A percentile compares a stretch with the other conserved stretches of the same genome.
Conservation (phyloP, 64 coral and sea anemone species). For the Acropora yongei region DNA sequence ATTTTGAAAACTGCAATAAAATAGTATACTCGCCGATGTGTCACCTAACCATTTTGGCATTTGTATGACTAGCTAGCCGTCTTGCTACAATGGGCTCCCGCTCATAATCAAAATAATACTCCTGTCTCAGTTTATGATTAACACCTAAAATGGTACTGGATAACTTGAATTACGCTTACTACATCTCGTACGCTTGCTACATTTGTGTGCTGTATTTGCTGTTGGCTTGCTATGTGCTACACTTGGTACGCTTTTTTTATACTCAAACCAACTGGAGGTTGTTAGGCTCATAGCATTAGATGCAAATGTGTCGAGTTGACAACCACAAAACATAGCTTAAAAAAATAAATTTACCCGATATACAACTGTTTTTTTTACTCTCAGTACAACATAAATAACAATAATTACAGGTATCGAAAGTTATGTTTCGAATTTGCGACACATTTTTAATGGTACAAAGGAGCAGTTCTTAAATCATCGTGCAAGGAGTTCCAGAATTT, state of each 20-base stretch:
- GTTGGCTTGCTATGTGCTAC: too few species aligned
- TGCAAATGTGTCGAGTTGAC: constrained; percentile 10
- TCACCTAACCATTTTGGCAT: too few species aligned
- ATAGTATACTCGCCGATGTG: too few species aligned
- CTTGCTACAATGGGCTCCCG: not conserved
- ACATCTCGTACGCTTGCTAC: constrained; percentile 11
- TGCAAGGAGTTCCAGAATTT: not conserved
- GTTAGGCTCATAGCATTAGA: not conserved
- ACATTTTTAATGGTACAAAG: constrained; percentile 5
- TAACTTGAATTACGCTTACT: not conserved
- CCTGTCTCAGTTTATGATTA: constrained; percentile 5
- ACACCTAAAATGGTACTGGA: not conserved
- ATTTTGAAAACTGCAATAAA: too few species aligned
- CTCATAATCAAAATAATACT: not conserved
- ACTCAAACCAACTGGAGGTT: not conserved
- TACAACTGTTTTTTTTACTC: not conserved
- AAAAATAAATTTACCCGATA: not conserved
- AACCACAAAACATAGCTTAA: not conserved
- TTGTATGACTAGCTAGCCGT: too few species aligned
- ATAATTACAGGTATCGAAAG: constrained; percentile 5
- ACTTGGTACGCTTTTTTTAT: not conserved
- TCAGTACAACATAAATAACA: not conserved
- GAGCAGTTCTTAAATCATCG: not conserved
- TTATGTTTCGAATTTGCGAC: not conserved
- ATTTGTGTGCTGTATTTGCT: not conserved